Conservation (phyloP, 2,888 invertebrate species). For the Cantharis lateralis region DNA sequence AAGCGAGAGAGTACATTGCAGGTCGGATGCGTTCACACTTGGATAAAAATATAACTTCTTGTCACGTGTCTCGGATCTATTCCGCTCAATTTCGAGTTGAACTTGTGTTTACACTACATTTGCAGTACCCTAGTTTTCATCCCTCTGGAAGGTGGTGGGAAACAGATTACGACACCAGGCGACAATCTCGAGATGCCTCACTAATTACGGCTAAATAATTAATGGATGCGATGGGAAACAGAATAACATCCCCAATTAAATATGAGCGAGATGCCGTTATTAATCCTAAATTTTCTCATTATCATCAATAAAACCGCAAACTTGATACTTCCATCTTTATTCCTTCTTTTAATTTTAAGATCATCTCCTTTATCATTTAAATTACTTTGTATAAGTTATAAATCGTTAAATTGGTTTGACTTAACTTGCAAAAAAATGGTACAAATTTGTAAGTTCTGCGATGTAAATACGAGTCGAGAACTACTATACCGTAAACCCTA, state of each 20-base stretch:
- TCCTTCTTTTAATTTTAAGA: neutral
- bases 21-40: conserved; percentile 40
- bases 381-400: neutral
- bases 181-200: conserved; percentile 40
- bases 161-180: conserved; percentile 45
- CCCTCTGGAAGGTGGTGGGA: conserved; percentile 38
- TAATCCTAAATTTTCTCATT: conserved; percentile 27
- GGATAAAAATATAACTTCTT: conserved; percentile 55
- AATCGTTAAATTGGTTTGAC: neutral
- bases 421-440: neutral
- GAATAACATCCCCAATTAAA: conserved; percentile 40
- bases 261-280: conserved; percentile 32
- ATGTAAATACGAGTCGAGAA: conserved; percentile 15
- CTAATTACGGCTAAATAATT: conserved; percentile 48
- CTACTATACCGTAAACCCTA: conserved; percentile 27
- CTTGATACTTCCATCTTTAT: conserved; percentile 5
- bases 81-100: conserved; percentile 55
- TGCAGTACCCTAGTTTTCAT: conserved; percentile 40
- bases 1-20: conserved; percentile 29
- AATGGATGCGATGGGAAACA: conserved; percentile 37
- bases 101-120: conserved; percentile 55
- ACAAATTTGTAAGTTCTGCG: conserved; percentile 3
- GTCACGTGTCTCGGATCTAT: conserved; percentile 54
- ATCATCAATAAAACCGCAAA: conserved; percentile 16
- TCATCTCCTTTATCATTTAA: neutral